These are phyloP conservation scores for Pachymerium ferrugineum DNA, from an alignment of 2,888 invertebrate genomes.

Conservation along the genomic window DNA sequence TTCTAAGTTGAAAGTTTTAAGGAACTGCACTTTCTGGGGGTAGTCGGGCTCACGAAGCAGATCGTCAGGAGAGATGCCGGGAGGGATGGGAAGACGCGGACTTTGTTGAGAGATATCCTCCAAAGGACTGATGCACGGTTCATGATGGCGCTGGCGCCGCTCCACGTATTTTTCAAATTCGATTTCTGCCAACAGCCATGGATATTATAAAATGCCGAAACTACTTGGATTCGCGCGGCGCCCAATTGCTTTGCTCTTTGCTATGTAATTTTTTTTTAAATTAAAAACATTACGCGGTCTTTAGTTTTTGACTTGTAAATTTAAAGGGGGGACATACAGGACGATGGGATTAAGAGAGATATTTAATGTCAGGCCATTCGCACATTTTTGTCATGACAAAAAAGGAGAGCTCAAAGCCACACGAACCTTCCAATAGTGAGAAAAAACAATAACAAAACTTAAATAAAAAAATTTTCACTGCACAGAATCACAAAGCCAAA, in stretches of 20 bases:
- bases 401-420: background rate
- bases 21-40: conserved; percentile 42
- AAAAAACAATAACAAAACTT: background rate
- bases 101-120: conserved; percentile 38
- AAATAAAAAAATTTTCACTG: background rate
- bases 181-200: conserved; percentile 40
- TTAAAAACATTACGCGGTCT: too few relatives aligned
- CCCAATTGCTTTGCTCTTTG: background rate
- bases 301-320: too few relatives aligned
- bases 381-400: conserved; percentile 27
- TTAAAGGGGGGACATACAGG: background rate
- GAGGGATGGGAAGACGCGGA: conserved; percentile 1
- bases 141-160: conserved; percentile 41
- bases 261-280: background rate
- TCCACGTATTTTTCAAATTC: conserved; percentile 42
- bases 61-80: conserved; percentile 37
- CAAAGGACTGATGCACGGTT: conserved; percentile 43
- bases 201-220: background rate
- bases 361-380: background rate
- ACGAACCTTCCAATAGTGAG: conserved; percentile 1
- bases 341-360: background rate
- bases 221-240: background rate
- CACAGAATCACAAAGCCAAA: conserved; percentile 17
- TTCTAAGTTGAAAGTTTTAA: conserved; percentile 40
- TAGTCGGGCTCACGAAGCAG: conserved; percentile 42